Conservation (phyloP, 2,888 invertebrate species). For the Leptopterna dolabrata region DNA sequence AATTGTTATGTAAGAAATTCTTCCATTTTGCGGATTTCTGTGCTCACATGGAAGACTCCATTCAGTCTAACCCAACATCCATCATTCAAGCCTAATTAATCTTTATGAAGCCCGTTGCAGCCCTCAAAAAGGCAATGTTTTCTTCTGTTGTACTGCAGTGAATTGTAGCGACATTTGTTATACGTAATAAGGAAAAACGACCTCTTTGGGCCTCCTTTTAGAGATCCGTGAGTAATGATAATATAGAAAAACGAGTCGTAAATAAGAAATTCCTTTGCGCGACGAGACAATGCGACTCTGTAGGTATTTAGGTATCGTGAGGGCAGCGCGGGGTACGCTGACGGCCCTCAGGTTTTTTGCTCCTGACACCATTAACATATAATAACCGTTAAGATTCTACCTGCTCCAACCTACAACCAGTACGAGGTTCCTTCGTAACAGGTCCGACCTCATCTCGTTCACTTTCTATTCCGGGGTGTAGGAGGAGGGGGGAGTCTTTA, state of each 20-base stretch:
- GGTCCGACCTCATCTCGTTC: not conserved
- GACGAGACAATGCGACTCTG: not conserved
- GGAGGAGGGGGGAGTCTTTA: too few relatives aligned
- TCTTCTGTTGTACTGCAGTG: too few relatives aligned
- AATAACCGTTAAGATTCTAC: conserved; percentile 34
- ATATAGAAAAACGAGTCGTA: not conserved
- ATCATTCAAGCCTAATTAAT: too few relatives aligned
- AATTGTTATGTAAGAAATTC: too few relatives aligned
- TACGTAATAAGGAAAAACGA: not conserved
- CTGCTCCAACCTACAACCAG: conserved; percentile 25
- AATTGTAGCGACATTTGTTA: not conserved
- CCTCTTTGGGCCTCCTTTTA: not conserved
- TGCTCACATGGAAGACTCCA: too few relatives aligned
- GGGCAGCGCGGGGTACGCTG: not conserved
- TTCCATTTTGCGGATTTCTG: too few relatives aligned
- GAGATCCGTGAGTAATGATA: not conserved
- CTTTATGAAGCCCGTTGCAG: too few relatives aligned
- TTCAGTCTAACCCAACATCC: too few relatives aligned
- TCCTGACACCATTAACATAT: conserved; percentile 25
- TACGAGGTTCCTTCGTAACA: not conserved
- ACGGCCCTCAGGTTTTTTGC: not conserved
- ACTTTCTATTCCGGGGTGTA: not conserved
- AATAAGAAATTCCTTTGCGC: not conserved
- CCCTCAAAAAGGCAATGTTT: too few relatives aligned
- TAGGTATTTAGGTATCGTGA: not conserved